Evolutionary conservation across 2,888 invertebrate genomes (phyloP).

Genomic region (Drosophila multiciliata): DNA sequence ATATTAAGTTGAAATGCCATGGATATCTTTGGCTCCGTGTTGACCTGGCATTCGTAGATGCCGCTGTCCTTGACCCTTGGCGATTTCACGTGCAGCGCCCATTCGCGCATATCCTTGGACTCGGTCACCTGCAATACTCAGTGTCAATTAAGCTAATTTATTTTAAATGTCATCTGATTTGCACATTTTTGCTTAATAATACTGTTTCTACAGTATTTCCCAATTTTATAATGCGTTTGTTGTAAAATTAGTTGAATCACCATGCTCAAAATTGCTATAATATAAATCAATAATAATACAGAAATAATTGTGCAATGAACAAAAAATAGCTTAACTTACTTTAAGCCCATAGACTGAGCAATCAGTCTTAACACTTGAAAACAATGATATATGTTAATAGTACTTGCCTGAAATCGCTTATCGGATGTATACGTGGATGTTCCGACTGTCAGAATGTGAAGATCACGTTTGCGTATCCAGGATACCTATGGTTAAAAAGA

Average conservation of each 20-base stretch:
- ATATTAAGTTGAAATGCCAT: constrained; percentile 93
- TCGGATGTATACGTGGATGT: constrained; percentile 83
- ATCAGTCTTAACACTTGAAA: background rate
- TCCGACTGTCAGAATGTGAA: constrained; percentile 83
- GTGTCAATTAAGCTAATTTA: constrained; percentile 5
- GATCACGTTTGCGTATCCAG: constrained; percentile 84
- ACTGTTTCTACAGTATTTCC: background rate
- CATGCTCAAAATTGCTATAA: background rate
- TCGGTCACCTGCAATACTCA: constrained; percentile 78
- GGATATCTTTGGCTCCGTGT: constrained; percentile 95
- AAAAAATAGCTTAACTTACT: background rate
- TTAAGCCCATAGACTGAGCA: background rate
- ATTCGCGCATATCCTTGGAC: constrained; percentile 92
- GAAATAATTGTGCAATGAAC: background rate
- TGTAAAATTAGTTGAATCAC: background rate
- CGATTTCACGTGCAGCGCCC: constrained; percentile 95
- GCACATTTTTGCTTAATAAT: background rate
- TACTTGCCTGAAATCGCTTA: constrained; percentile 85
- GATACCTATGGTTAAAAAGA: constrained; percentile 72
- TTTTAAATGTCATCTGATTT: background rate
- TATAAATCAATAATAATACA: background rate
- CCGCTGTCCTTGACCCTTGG: constrained; percentile 93
- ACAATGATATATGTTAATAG: constrained; percentile 10
- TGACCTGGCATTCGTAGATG: constrained; percentile 87
- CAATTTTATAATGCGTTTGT: background rate